These are phyloP conservation scores for Glaucopsyche alexis DNA, from an alignment of 2,888 invertebrate genomes.

Conservation along the genomic window DNA sequence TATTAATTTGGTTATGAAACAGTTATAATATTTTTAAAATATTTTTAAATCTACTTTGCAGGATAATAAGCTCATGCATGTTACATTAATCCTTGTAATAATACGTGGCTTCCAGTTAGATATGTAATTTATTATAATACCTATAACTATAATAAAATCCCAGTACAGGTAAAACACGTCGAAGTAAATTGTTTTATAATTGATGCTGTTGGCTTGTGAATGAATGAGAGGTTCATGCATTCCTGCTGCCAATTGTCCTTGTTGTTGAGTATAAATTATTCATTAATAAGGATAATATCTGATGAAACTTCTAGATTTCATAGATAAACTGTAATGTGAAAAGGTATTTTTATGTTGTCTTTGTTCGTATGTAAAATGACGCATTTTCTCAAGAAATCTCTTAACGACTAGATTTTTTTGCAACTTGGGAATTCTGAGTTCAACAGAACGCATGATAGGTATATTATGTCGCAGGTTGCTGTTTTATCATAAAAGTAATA, in stretches of 20 bases:
- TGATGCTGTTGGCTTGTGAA: neutral
- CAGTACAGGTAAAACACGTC: constrained; percentile 2
- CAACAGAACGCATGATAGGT: neutral
- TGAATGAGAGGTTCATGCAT: neutral
- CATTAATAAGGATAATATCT: neutral
- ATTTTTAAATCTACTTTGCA: neutral
- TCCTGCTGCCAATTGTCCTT: neutral
- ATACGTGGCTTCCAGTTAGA: neutral
- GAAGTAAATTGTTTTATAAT: neutral
- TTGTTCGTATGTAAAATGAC: neutral
- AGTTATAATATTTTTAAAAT: too few relatives aligned
- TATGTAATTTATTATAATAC: too few relatives aligned
- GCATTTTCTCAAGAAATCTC: neutral
- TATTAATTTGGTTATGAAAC: too few relatives aligned
- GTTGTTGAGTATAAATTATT: neutral
- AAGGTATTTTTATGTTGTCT: neutral
- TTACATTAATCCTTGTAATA: neutral
- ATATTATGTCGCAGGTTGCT: neutral
- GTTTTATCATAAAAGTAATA: neutral
- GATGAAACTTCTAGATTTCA: neutral
- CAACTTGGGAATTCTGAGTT: neutral
- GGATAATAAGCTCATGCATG: neutral
- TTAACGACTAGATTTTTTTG: neutral
- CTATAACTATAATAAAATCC: neutral
- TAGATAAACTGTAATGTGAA: neutral